A percentile compares a stretch with the other conserved stretches of the same genome.
Evolutionary conservation across 2,888 invertebrate species (phyloP).

Genomic region (Drosophila antonietae): DNA sequence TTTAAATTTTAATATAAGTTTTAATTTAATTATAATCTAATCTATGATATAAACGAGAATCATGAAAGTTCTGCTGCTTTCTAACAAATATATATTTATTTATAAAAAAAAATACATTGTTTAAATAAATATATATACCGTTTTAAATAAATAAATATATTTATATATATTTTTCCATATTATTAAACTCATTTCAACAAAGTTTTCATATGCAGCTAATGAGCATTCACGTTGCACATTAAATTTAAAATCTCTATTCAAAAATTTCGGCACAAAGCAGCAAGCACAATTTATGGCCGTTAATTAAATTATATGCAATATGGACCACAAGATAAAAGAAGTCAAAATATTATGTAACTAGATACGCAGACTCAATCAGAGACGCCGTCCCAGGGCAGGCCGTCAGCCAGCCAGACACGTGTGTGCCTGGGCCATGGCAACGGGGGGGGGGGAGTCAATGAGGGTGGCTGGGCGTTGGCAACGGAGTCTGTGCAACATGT

Average conservation of each 20-base stretch:
- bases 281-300: slow-evolving; percentile 45
- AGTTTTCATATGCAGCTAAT: not conserved
- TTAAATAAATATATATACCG: too few species aligned
- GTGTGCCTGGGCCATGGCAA: slow-evolving; percentile 48
- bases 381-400: slow-evolving; percentile 39
- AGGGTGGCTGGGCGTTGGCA: slow-evolving; percentile 23
- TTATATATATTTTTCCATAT: too few species aligned
- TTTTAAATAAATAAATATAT: too few species aligned
- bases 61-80: too few species aligned
- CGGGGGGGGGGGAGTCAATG: slow-evolving; percentile 13
- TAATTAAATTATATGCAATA: slow-evolving; percentile 67
- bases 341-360: slow-evolving; percentile 82
- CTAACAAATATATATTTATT: too few species aligned
- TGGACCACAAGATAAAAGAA: slow-evolving; percentile 58
- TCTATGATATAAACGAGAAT: too few species aligned
- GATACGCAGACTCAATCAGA: slow-evolving; percentile 69
- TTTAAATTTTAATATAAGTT: too few species aligned
- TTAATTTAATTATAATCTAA: too few species aligned
- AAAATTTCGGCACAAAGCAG: not conserved
- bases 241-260: not conserved
- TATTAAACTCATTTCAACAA: too few species aligned
- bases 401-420: slow-evolving; percentile 54
- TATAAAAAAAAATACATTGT: too few species aligned
- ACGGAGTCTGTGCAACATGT: slow-evolving; percentile 56
- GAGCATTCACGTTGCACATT: slow-evolving; percentile 1